Conservation (phyloP, 2,797 vertebrate genomes). For the Xerus rutilus region DNA sequence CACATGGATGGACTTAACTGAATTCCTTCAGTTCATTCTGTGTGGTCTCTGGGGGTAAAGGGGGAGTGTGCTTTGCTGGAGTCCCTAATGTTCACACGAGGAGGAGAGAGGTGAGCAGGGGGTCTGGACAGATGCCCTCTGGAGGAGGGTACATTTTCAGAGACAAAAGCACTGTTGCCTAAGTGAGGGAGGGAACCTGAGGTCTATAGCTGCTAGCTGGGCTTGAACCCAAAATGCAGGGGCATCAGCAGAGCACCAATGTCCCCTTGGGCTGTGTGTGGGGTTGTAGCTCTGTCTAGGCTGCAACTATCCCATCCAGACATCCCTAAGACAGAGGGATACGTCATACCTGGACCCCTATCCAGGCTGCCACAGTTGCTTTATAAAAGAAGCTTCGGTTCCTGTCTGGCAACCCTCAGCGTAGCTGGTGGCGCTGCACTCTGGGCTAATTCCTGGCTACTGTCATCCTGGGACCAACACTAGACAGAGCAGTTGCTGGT, state of each 20-base stretch:
- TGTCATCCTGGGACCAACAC: neutral
- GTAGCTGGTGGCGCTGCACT: neutral
- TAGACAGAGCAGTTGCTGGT: neutral
- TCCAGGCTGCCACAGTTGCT: neutral
- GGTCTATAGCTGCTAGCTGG: neutral
- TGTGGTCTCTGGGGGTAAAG: neutral
- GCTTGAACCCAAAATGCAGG: neutral
- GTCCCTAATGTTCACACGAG: neutral
- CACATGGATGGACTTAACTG: neutral
- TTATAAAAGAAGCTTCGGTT: neutral
- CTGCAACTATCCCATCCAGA: neutral
- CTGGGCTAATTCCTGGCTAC: neutral
- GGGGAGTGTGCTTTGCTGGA: neutral
- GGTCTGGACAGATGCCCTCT: too few species aligned
- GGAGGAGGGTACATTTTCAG: neutral
- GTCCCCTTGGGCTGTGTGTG: accelerated
- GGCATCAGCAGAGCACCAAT: too few species aligned
- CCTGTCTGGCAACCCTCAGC: neutral
- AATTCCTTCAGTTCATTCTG: neutral
- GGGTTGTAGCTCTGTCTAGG: neutral
- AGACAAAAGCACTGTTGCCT: neutral
- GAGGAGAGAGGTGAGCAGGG: neutral
- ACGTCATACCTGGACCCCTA: neutral
- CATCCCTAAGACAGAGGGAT: neutral
- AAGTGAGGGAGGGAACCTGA: neutral